Percentiles rank a stretch among this genome's conserved stretches.
phyloP scores from a whole-genome alignment of 2,797 vertebrate species.

The Austrolebias charrua region DNA sequence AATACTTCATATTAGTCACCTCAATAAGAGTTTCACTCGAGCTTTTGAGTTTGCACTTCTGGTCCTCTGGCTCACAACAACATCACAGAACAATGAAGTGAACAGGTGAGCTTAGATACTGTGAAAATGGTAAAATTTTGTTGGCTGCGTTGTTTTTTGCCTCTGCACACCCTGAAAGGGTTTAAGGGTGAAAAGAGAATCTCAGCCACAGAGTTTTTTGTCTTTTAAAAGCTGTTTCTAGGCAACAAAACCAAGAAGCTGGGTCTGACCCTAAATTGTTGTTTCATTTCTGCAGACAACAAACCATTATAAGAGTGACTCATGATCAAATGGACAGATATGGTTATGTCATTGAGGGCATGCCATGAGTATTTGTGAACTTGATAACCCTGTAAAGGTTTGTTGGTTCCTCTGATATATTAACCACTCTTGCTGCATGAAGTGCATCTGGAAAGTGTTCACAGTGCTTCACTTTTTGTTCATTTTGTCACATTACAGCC shows the following conservation, averaged over 20 bases:
- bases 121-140: neutral
- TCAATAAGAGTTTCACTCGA: too few relatives aligned
- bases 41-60: too few relatives aligned
- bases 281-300: conserved; percentile 13
- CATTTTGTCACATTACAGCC: too few relatives aligned
- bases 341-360: neutral
- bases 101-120: neutral
- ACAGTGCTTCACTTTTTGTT: too few relatives aligned
- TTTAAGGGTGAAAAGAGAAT: neutral
- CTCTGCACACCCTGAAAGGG: neutral
- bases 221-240: conserved; percentile 39
- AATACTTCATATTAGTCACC: too few relatives aligned
- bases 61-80: too few relatives aligned
- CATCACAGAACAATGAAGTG: neutral
- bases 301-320: conserved; percentile 30
- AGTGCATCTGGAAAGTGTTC: too few relatives aligned
- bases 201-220: neutral
- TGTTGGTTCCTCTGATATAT: too few relatives aligned
- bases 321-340: neutral
- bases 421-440: too few relatives aligned
- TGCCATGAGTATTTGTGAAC: neutral
- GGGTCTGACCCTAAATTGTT: conserved; percentile 3
- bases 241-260: conserved; percentile 37
- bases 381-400: neutral
- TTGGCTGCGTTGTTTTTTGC: conserved; percentile 2